A percentile compares a stretch with the other conserved stretches of the same genome.
phyloP scores from a whole-genome alignment of 2,113 vertebrate genomes.

The Xiphophorus hellerii region DNA sequence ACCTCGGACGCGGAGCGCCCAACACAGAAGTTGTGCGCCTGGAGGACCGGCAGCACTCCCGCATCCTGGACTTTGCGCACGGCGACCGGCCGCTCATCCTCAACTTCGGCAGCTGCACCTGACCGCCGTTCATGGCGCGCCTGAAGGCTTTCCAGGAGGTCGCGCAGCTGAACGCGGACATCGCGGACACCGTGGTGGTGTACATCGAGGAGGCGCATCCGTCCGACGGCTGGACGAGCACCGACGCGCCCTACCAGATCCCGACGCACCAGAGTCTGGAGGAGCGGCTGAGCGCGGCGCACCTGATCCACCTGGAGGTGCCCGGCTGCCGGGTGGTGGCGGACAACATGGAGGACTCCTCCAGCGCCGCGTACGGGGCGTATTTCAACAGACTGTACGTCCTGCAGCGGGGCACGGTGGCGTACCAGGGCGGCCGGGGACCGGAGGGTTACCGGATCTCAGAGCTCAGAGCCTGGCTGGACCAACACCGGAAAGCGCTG shows the following conservation, averaged over 20 bases:
- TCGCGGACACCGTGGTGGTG: conserved; percentile 93
- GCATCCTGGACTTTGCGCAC: conserved; percentile 89
- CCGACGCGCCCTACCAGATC: conserved; percentile 93
- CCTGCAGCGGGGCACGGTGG: conserved; percentile 87
- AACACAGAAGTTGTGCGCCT: conserved; percentile 92
- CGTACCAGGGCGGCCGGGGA: conserved; percentile 94
- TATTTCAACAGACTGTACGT: conserved; percentile 97
- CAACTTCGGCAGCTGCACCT: conserved; percentile 99
- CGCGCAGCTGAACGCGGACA: conserved; percentile 86
- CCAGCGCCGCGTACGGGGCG: conserved; percentile 94
- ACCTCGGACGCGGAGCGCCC: conserved; percentile 88
- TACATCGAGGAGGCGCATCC: conserved; percentile 98
- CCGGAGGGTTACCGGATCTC: conserved; percentile 95
- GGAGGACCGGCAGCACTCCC: conserved; percentile 80
- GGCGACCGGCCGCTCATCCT: conserved; percentile 91
- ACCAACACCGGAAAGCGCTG: conserved; percentile 83
- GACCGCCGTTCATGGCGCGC: conserved; percentile 98
- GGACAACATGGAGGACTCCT: conserved; percentile 95
- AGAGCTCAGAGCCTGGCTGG: conserved; percentile 91
- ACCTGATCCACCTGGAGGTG: conserved; percentile 87
- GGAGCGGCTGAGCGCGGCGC: conserved; percentile 89
- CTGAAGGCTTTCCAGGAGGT: conserved; percentile 92
- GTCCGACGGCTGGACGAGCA: conserved; percentile 95
- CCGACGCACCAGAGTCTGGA: conserved; percentile 92
- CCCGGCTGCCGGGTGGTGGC: conserved; percentile 89